Evolutionary conservation across 2,113 vertebrate genomes (phyloP).

Genomic region (Pholis gunnellus): DNA sequence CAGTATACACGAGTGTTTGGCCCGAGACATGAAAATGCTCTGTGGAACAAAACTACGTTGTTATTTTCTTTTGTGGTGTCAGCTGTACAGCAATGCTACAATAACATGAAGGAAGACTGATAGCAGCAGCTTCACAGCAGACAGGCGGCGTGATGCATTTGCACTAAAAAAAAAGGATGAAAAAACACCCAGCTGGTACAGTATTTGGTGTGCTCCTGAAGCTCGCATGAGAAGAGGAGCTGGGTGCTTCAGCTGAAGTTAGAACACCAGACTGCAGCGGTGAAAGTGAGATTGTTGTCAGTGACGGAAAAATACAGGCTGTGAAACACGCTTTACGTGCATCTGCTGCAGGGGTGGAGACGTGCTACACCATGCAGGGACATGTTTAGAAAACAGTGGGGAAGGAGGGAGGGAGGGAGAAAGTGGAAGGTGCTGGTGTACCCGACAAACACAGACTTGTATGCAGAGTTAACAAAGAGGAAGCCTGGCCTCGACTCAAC

Average conservation of each 20-base stretch:
- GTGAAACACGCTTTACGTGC: neutral
- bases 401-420: neutral
- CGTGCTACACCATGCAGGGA: constrained; percentile 14
- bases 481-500: constrained; percentile 39
- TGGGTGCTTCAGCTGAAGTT: neutral
- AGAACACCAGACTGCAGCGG: neutral
- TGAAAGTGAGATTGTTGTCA: neutral
- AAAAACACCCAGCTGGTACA: neutral
- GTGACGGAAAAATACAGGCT: constrained; percentile 7
- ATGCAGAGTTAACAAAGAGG: constrained; percentile 20
- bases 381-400: constrained; percentile 57
- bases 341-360: neutral
- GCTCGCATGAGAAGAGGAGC: neutral
- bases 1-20: neutral
- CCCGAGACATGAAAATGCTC: neutral
- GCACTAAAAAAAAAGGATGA: neutral
- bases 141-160: neutral
- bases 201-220: neutral
- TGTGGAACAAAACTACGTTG: neutral
- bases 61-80: neutral
- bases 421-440: neutral
- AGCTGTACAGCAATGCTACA: neutral
- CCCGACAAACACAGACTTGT: constrained; percentile 30
- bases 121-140: neutral
- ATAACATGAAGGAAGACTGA: neutral